Evolutionary conservation across 2,888 invertebrate genomes (phyloP).

Genomic region (Hirtodrosophila alboralis): DNA sequence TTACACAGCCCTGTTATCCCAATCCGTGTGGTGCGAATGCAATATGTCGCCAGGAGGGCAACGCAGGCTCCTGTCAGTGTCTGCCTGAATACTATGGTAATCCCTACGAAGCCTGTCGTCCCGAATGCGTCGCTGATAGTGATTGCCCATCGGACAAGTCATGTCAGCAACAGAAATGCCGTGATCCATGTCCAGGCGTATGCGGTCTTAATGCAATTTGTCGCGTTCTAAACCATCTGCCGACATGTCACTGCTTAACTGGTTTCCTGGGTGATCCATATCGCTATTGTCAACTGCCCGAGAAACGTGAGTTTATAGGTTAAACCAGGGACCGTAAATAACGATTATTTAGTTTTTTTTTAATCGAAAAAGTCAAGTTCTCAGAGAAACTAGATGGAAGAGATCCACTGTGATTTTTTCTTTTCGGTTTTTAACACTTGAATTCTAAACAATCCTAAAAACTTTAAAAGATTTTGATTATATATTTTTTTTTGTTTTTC

Average conservation of each 20-base stretch:
- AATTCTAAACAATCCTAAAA: too few relatives aligned
- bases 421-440: too few relatives aligned
- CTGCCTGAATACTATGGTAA: conserved; percentile 87
- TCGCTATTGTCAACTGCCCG: conserved; percentile 86
- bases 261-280: conserved; percentile 92
- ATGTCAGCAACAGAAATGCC: conserved; percentile 90
- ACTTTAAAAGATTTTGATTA: too few relatives aligned
- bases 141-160: conserved; percentile 90
- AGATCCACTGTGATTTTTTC: too few relatives aligned
- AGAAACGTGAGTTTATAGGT: conserved; percentile 86
- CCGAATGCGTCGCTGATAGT: conserved; percentile 91
- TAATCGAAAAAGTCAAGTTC: too few relatives aligned
- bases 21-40: conserved; percentile 89
- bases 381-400: too few relatives aligned
- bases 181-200: conserved; percentile 91
- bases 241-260: conserved; percentile 88
- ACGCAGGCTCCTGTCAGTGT: conserved; percentile 89
- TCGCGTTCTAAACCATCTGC: conserved; percentile 89
- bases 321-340: conserved; percentile 26
- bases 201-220: conserved; percentile 90
- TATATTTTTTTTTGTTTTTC: too few relatives aligned
- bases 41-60: conserved; percentile 88
- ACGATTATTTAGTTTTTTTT: too few relatives aligned
- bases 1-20: conserved; percentile 86
- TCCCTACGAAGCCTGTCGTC: conserved; percentile 90